These are phyloP conservation scores for Thera obeliscata DNA, from an alignment of 2,888 invertebrate species.

Conservation along the genomic window DNA sequence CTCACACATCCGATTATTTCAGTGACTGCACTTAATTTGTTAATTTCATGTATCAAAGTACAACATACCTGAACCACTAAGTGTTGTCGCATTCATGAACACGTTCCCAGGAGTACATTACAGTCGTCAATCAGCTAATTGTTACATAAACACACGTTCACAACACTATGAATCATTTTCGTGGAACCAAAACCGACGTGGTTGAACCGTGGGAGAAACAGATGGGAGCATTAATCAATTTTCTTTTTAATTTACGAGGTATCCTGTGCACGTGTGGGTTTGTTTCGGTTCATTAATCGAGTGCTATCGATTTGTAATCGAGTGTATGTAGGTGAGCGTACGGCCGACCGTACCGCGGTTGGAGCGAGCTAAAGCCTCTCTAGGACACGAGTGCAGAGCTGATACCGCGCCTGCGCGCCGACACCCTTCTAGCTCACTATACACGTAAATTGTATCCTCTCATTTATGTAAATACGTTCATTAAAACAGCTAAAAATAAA, in stretches of 20 bases:
- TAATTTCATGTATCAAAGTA: slow-evolving; percentile 13
- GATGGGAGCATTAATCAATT: slow-evolving; percentile 36
- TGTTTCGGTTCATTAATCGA: slow-evolving; percentile 59
- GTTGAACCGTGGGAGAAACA: slow-evolving; percentile 10
- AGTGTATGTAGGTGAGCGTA: slow-evolving; percentile 50
- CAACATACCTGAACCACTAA: slow-evolving; percentile 48
- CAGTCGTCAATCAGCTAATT: slow-evolving; percentile 49
- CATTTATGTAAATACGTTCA: neutral
- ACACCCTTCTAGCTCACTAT: slow-evolving; percentile 56
- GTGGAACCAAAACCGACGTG: slow-evolving; percentile 14
- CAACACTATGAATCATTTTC: slow-evolving; percentile 56
- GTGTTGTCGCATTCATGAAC: slow-evolving; percentile 40
- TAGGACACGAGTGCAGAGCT: slow-evolving; percentile 65
- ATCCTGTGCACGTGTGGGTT: slow-evolving; percentile 47
- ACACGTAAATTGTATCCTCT: slow-evolving; percentile 49
- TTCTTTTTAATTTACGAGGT: slow-evolving; percentile 37
- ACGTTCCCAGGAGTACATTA: slow-evolving; percentile 45
- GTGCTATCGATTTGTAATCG: slow-evolving; percentile 71
- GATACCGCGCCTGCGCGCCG: slow-evolving; percentile 69
- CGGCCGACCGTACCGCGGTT: slow-evolving; percentile 62
- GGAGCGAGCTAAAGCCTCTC: slow-evolving; percentile 64
- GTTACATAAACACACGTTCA: slow-evolving; percentile 48
- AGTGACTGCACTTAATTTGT: slow-evolving; percentile 20
- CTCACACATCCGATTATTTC: slow-evolving; percentile 16
- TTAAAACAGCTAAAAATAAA: neutral